Percentiles rank a stretch among this genome's conserved stretches.
Evolutionary conservation across 92 coral and sea anemone species (phyloP).

Genomic region (Phenganax stokvisi): DNA sequence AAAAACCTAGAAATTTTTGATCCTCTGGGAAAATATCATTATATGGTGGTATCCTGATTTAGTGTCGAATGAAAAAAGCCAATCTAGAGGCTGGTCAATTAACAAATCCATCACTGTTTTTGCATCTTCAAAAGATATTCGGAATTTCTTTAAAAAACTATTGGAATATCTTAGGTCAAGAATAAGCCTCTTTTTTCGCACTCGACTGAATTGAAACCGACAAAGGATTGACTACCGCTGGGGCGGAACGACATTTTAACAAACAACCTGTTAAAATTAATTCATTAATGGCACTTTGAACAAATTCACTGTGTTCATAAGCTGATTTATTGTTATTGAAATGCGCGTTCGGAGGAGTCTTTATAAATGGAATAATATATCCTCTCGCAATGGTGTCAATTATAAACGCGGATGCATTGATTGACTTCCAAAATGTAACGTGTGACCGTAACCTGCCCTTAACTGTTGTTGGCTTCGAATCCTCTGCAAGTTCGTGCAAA

Average conservation of each 20-base stretch:
- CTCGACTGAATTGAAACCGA: slow-evolving; percentile 50
- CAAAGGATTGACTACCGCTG: slow-evolving; percentile 49
- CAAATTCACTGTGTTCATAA: slow-evolving; percentile 29
- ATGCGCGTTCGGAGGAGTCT: slow-evolving; percentile 40
- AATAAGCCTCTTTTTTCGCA: slow-evolving; percentile 53
- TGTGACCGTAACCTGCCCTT: slow-evolving; percentile 5
- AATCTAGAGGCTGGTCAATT: slow-evolving; percentile 18
- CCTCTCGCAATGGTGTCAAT: slow-evolving; percentile 41
- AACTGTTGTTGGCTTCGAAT: neutral
- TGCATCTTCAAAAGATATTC: slow-evolving; percentile 50
- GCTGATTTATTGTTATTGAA: slow-evolving; percentile 50
- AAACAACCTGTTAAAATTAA: slow-evolving; percentile 40
- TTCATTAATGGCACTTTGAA: slow-evolving; percentile 34
- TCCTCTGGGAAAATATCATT: slow-evolving; percentile 44
- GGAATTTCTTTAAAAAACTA: slow-evolving; percentile 43
- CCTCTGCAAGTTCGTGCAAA: neutral
- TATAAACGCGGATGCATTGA: slow-evolving; percentile 42
- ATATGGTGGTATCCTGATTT: slow-evolving; percentile 51
- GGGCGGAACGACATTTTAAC: slow-evolving; percentile 33
- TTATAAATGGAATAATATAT: slow-evolving; percentile 44
- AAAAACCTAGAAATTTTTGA: slow-evolving; percentile 46
- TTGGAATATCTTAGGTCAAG: slow-evolving; percentile 48
- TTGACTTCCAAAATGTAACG: slow-evolving; percentile 40
- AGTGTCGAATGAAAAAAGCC: slow-evolving; percentile 49
- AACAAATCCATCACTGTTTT: slow-evolving; percentile 30